Conservation (phyloP, 2,797 vertebrate genomes). For the Parauchenoglanis ngamensis region DNA sequence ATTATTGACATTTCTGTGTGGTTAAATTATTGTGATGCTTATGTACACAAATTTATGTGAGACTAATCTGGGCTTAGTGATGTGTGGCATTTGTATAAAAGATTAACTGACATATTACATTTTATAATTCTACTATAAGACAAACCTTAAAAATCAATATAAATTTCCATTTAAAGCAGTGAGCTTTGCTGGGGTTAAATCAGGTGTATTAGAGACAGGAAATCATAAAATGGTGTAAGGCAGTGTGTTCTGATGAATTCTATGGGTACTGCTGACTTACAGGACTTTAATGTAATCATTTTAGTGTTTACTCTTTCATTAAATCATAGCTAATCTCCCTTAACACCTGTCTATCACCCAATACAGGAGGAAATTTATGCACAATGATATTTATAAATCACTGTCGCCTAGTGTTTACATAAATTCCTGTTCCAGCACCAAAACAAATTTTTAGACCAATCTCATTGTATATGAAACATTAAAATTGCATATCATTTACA, state of each 20-base stretch:
- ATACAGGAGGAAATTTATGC: background rate
- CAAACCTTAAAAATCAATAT: background rate
- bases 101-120: background rate
- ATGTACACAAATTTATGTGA: background rate
- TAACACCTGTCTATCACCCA: background rate
- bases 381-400: no score
- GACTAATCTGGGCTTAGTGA: background rate
- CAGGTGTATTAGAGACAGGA: background rate
- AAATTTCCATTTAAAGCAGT: background rate
- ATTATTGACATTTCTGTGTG: slow-evolving; percentile 6
- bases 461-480: background rate
- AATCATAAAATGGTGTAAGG: background rate
- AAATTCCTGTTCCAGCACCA: background rate
- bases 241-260: background rate
- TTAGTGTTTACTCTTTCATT: background rate
- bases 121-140: background rate
- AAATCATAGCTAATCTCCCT: background rate
- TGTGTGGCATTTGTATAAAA: background rate
- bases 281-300: background rate
- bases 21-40: background rate
- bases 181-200: background rate
- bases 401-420: background rate
- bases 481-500: background rate
- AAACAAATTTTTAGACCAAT: background rate
- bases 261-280: background rate